Evolutionary conservation across 2,797 vertebrate species (phyloP).

Genomic region (Protonibea diacanthus): DNA sequence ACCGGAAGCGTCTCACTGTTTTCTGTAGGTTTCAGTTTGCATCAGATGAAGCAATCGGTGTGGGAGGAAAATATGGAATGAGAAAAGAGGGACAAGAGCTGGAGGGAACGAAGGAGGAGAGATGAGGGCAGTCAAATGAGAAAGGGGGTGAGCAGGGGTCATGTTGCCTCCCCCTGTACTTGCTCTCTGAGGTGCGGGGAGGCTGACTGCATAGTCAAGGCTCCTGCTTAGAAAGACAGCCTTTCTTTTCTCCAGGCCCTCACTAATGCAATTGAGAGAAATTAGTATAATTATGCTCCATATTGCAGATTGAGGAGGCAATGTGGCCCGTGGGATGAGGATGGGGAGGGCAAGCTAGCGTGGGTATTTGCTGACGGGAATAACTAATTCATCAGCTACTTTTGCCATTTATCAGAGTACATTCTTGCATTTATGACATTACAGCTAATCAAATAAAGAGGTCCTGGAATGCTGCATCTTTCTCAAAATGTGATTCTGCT

Average conservation of each 20-base stretch:
- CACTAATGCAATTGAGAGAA: constrained; percentile 89
- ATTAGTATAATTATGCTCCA: constrained; percentile 89
- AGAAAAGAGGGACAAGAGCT: constrained; percentile 66
- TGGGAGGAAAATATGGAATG: constrained; percentile 74
- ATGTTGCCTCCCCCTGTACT: constrained; percentile 71
- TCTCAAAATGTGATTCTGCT: constrained; percentile 85
- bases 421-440: constrained; percentile 87
- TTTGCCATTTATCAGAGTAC: constrained; percentile 80
- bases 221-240: constrained; percentile 83
- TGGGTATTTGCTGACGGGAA: constrained; percentile 86
- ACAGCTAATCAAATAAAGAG: constrained; percentile 84
- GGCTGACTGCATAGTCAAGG: constrained; percentile 65
- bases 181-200: constrained; percentile 79
- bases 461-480: constrained; percentile 80
- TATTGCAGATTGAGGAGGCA: constrained; percentile 82
- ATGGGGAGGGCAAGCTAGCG: constrained; percentile 69
- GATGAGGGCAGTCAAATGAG: constrained; percentile 60
- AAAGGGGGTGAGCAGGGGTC: constrained; percentile 70
- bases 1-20: constrained; percentile 20
- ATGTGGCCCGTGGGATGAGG: constrained; percentile 75
- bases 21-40: constrained; percentile 47
- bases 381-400: constrained; percentile 84
- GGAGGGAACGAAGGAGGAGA: constrained; percentile 64
- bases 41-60: constrained; percentile 59
- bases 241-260: constrained; percentile 86